Conservation (phyloP, 2,113 vertebrate genomes). For the Ancistrus triradiatus region DNA sequence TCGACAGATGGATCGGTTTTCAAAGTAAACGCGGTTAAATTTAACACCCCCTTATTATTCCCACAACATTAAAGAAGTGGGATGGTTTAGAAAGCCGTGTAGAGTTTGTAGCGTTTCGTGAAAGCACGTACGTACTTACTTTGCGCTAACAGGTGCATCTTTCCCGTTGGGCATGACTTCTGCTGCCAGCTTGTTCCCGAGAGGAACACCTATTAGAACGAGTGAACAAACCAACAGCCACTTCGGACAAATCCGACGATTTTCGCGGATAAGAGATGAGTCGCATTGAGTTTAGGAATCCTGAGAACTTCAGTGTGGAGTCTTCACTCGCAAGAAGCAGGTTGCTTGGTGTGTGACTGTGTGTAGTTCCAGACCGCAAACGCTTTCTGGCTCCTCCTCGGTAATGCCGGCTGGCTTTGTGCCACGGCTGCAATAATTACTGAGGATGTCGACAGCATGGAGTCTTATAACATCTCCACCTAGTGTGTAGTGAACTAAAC, state of each 20-base stretch:
- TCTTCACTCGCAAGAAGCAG: not conserved
- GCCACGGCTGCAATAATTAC: not conserved
- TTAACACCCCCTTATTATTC: not conserved
- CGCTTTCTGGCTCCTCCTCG: constrained; percentile 35
- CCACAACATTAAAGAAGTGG: no score
- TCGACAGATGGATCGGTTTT: not conserved
- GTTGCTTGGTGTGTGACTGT: not conserved
- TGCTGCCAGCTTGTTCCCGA: constrained; percentile 26
- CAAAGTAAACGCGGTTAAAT: not conserved
- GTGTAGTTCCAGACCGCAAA: not conserved
- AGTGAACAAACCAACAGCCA: no score
- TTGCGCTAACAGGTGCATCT: constrained; percentile 51
- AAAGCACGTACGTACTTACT: constrained; percentile 57
- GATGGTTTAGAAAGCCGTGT: not conserved
- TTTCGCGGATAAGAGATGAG: not conserved
- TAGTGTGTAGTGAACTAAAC: not conserved
- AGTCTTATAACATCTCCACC: not conserved
- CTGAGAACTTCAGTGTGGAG: not conserved
- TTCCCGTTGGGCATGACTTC: constrained; percentile 65
- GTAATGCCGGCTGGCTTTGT: not conserved
- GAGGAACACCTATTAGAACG: no score
- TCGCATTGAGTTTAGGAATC: constrained; percentile 19
- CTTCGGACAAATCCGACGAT: not conserved
- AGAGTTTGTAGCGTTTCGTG: not conserved
- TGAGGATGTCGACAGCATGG: not conserved